Conservation (phyloP, 2,113 vertebrate genomes). For the Peromyscus californicus region DNA sequence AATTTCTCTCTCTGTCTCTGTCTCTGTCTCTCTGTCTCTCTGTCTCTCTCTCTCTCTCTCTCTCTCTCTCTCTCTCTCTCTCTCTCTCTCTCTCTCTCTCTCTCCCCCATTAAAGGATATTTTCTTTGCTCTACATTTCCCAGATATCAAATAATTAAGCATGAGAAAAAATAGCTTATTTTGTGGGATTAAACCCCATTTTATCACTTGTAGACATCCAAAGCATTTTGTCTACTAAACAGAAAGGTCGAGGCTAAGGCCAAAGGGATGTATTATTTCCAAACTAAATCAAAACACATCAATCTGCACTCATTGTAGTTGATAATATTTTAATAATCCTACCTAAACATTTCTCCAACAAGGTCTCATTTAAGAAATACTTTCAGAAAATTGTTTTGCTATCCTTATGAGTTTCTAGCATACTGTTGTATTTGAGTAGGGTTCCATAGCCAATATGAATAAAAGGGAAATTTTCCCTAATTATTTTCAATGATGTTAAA, state of each 20-base stretch:
- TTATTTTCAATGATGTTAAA: conserved; percentile 44
- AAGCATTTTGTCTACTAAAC: conserved; percentile 69
- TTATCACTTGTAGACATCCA: conserved; percentile 52
- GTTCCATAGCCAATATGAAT: conserved; percentile 30
- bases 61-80: neutral
- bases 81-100: too few relatives aligned
- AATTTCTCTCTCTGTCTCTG: neutral
- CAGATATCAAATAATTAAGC: conserved; percentile 76
- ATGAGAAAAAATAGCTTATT: conserved; percentile 71
- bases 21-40: too few relatives aligned
- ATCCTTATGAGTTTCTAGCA: conserved; percentile 7
- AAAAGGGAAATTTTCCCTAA: conserved; percentile 49
- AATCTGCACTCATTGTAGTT: conserved; percentile 65
- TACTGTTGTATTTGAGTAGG: conserved; percentile 21
- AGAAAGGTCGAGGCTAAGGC: conserved; percentile 47
- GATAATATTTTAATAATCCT: conserved; percentile 43
- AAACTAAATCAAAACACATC: conserved; percentile 64
- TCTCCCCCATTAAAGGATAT: neutral
- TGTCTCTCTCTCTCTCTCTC: neutral
- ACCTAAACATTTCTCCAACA: conserved; percentile 1
- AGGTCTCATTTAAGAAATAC: conserved; percentile 15
- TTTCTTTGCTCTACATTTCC: conserved; percentile 70
- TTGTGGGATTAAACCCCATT: conserved; percentile 68
- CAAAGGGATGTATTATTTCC: conserved; percentile 56
- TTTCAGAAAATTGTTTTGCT: conserved; percentile 43